Conservation (phyloP, 2,888 invertebrate species). For the Orgyia antiqua region DNA sequence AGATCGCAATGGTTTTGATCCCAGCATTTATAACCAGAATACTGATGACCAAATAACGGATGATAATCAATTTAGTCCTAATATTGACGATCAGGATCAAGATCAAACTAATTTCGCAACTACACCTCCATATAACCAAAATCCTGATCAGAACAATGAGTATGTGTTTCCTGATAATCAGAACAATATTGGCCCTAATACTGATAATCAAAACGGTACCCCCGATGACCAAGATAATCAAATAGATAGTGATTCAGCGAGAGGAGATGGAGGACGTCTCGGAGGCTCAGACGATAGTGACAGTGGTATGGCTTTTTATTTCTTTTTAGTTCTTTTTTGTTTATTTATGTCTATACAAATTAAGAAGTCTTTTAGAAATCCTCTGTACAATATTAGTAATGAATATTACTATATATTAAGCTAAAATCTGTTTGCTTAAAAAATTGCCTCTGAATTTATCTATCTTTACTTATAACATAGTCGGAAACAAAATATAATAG, state of each 20-base stretch:
- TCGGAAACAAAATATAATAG: too few species aligned
- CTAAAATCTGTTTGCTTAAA: too few species aligned
- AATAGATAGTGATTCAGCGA: slow-evolving; percentile 1
- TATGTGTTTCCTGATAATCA: neutral
- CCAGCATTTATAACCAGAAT: neutral
- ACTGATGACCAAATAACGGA: neutral
- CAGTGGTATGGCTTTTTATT: slow-evolving; percentile 2
- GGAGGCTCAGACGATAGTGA: neutral
- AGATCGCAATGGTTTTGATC: neutral
- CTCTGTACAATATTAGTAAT: too few species aligned
- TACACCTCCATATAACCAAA: neutral
- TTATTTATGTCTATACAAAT: too few species aligned
- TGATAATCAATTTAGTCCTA: neutral
- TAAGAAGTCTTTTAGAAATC: too few species aligned
- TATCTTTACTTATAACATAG: too few species aligned
- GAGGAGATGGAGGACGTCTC: slow-evolving; percentile 5
- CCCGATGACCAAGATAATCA: neutral
- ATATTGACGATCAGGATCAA: neutral
- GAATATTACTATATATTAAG: too few species aligned
- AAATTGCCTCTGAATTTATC: too few species aligned
- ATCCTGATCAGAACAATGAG: neutral
- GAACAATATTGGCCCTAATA: neutral
- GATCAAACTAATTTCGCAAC: neutral
- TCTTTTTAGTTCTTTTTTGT: neutral
- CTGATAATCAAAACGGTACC: neutral